Base-by-base conservation (phyloP, 2,797 vertebrate species). In the Threskiornis aethiopicus region DNA sequence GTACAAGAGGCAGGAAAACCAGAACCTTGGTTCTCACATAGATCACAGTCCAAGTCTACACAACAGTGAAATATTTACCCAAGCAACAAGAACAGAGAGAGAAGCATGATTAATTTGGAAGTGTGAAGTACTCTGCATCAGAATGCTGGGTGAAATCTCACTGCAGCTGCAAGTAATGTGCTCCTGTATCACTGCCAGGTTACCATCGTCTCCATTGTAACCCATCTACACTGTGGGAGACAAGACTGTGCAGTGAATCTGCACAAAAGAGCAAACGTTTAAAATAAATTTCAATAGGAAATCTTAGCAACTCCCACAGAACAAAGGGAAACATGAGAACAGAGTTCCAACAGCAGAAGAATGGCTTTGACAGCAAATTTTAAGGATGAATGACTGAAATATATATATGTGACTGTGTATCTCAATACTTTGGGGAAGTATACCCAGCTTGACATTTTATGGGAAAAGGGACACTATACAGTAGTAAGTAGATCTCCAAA, bases 101-200 rank as follows among this genome's bases (percentile, higher is more conserved):
- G 47, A 52, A 85, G 29, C 65, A 94, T 21, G 67, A 95, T 96
- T 94, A 85, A 89, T 55, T 84, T 84, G 72, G 47, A 93, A 97
- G 87, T 69, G 89, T 21, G 49, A 90, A 96, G 51, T 58, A 69
- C 24, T 87, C 78, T 58, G 52, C 84, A 85, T 58, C 87, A 87
- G 87, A 92, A 92, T 35, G 15, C 87, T 84, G 92, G 69, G 84
- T 76, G 78, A 97, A 87, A 85, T 88, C 76, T 94, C 79, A 7
- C 84, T 93, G 37, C 93, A 96, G 94, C 94, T 96, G 95, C 87
- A 97, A 97, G 82, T 86, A 96, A 96, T 97, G 96, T 96, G 93
- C 82, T 96, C 93, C 89, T 97, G 97, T 96, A 91, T 81, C 89
- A 44, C 92, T 97, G 95, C 95, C 97, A 97, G 93, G 90, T 96